Conservation (phyloP, 2,113 vertebrate species). For the Mixornis gularis region DNA sequence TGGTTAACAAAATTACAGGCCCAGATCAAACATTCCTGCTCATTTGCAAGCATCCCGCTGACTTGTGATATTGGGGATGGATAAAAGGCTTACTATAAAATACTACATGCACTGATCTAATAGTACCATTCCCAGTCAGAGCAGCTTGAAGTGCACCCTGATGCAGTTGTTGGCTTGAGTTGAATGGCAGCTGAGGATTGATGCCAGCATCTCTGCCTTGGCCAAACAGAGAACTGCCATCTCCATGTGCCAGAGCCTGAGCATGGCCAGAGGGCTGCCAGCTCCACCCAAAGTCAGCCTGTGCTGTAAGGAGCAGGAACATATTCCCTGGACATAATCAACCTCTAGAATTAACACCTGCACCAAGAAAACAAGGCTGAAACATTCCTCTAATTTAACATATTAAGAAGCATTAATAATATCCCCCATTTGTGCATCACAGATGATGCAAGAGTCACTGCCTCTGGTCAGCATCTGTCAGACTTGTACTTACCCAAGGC, state of each 20-base stretch:
- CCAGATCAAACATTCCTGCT: conserved; percentile 15
- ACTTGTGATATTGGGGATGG: not conserved
- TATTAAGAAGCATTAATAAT: not conserved
- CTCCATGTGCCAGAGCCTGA: not conserved
- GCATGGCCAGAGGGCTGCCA: not conserved
- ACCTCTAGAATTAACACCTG: not conserved
- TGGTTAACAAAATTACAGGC: conserved; percentile 39
- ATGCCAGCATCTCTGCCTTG: not conserved
- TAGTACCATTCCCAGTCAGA: not conserved
- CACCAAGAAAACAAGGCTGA: not conserved
- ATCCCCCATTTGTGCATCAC: not conserved
- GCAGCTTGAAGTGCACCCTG: not conserved
- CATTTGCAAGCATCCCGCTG: not conserved
- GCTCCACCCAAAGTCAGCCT: not conserved
- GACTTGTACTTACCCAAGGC: not conserved
- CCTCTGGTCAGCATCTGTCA: not conserved
- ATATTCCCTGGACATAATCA: not conserved
- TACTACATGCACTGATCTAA: not conserved
- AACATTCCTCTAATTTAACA: not conserved
- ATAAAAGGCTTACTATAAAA: not conserved
- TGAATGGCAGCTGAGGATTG: accelerated
- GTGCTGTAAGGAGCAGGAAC: not conserved
- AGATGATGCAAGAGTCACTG: not conserved
- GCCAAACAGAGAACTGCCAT: not conserved
- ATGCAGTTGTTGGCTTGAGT: accelerated